Conservation (phyloP, 2,113 vertebrate genomes). For the Myrmecophaga tridactyla region DNA sequence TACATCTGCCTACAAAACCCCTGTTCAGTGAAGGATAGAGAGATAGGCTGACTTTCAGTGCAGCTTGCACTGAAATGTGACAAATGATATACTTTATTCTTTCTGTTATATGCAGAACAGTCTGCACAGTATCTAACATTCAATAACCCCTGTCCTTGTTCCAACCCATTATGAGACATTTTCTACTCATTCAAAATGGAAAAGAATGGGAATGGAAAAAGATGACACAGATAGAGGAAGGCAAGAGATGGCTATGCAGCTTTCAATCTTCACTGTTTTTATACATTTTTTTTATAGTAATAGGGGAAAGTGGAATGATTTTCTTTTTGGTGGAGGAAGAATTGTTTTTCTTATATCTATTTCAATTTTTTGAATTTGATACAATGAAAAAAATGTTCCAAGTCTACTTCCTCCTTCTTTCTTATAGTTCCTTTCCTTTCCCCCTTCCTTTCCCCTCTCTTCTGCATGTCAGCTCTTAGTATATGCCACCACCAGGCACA, state of each 20-base stretch:
- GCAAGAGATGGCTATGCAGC: background rate
- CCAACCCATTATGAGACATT: background rate
- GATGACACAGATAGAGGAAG: background rate
- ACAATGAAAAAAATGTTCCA: background rate
- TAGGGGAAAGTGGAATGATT: background rate
- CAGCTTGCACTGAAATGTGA: background rate
- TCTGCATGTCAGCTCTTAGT: background rate
- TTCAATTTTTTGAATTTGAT: background rate
- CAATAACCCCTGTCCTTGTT: background rate
- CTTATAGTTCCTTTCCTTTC: background rate
- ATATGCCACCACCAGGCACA: too few relatives aligned
- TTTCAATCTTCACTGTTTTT: background rate
- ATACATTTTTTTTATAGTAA: background rate
- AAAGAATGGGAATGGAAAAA: too few relatives aligned
- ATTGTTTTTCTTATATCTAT: background rate
- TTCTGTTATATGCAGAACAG: background rate
- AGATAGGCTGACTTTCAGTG: background rate
- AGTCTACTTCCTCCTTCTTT: background rate
- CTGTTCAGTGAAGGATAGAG: too few relatives aligned
- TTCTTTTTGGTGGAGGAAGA: background rate
- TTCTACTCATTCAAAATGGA: background rate
- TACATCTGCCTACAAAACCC: too few relatives aligned
- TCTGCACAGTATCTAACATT: background rate
- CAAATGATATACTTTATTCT: background rate
- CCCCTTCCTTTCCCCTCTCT: background rate